Conservation (phyloP, 35 echinoderm and acorn worm species). For the Eucidaris tribuloides region DNA sequence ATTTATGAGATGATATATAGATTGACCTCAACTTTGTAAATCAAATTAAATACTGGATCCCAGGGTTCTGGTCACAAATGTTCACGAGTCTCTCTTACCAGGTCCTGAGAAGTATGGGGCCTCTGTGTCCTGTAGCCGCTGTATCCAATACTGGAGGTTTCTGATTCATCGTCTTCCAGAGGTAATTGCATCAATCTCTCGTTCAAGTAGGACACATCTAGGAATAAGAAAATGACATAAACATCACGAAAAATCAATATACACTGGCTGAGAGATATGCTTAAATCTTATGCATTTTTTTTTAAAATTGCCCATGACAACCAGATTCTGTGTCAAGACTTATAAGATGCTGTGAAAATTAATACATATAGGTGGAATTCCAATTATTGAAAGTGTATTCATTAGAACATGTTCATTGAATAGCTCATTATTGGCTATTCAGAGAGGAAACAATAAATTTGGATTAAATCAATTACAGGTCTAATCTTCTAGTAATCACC, state of each 20-base stretch:
- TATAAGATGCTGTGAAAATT: neutral
- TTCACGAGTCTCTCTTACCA: neutral
- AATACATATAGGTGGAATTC: neutral
- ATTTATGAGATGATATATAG: neutral
- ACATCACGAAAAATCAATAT: neutral
- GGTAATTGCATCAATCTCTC: slow-evolving; percentile 40
- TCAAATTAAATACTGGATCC: neutral
- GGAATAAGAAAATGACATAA: neutral
- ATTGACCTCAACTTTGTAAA: neutral
- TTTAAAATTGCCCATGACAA: too few species aligned
- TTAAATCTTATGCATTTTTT: neutral
- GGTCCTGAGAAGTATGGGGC: neutral
- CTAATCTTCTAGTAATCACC: too few species aligned
- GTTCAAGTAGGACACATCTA: slow-evolving; percentile 62
- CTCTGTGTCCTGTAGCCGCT: neutral
- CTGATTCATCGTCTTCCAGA: slow-evolving; percentile 38
- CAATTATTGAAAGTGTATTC: neutral
- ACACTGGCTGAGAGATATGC: neutral
- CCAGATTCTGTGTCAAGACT: too few species aligned
- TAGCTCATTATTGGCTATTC: too few species aligned
- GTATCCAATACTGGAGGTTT: slow-evolving; percentile 36
- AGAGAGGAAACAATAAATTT: too few species aligned
- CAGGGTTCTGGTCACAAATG: neutral
- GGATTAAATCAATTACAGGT: too few species aligned
- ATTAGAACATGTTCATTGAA: neutral